Percentiles rank a stretch among this genome's conserved stretches.
These are phyloP conservation scores for Oligia latruncula DNA, from an alignment of 2,888 invertebrate species.

Conservation along the genomic window DNA sequence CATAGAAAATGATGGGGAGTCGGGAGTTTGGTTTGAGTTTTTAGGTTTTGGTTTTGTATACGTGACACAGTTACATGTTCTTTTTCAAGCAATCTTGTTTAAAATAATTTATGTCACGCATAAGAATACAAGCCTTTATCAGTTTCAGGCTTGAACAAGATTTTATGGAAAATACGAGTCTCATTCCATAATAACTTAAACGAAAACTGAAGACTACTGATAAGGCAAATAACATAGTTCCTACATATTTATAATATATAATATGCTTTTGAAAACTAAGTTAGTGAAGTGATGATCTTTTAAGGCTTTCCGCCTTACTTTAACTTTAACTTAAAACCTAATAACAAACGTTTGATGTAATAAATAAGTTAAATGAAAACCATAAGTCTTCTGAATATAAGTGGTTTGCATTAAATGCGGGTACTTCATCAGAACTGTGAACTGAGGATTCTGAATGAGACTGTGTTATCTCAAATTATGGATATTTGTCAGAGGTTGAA, in stretches of 20 bases:
- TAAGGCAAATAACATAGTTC: neutral
- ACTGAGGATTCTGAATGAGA: slow-evolving; percentile 38
- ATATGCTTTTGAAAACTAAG: neutral
- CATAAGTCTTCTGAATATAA: slow-evolving; percentile 45
- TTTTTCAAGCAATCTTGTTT: neutral
- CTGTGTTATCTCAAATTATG: slow-evolving; percentile 45
- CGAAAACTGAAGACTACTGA: neutral
- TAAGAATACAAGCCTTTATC: neutral
- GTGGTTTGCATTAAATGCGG: slow-evolving; percentile 27
- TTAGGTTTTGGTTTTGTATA: neutral
- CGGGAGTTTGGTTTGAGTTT: neutral
- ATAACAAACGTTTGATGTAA: slow-evolving; percentile 16
- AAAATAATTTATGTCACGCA: neutral
- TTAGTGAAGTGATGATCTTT: neutral
- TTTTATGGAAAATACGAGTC: neutral
- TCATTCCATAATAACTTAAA: neutral
- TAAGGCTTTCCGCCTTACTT: neutral
- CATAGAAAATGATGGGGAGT: neutral
- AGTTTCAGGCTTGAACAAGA: neutral
- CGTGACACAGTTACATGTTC: neutral
- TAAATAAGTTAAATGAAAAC: slow-evolving; percentile 31
- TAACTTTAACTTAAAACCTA: neutral
- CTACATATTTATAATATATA: neutral
- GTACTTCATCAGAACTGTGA: slow-evolving; percentile 39
- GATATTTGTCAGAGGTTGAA: slow-evolving; percentile 37